Conservation (phyloP, 2,888 invertebrate genomes). For the Homarus gammarus region DNA sequence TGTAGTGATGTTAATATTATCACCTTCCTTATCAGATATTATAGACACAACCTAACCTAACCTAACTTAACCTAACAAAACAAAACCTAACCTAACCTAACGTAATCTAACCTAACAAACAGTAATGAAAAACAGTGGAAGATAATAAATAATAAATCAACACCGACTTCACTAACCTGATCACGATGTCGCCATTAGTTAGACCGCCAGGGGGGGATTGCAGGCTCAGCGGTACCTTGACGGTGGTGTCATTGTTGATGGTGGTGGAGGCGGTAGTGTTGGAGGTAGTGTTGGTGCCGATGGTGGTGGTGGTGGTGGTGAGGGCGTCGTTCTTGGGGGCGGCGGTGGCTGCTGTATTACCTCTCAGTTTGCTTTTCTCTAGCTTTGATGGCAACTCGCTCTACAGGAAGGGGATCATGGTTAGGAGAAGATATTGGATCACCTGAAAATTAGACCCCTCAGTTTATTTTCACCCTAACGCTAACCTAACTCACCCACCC, state of each 20-base stretch:
- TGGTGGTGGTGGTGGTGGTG: not conserved
- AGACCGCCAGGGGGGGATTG: not conserved
- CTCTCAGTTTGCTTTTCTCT: not conserved
- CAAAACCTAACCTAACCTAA: constrained; percentile 9
- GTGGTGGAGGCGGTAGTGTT: not conserved
- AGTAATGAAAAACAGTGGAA: not conserved
- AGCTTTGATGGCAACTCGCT: not conserved
- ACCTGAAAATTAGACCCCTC: no score
- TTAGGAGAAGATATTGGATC: no score
- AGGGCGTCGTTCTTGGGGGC: not conserved
- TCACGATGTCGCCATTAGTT: constrained; percentile 31
- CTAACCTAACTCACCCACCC: no score
- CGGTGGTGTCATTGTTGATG: not conserved
- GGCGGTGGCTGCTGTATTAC: not conserved
- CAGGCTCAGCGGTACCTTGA: not conserved
- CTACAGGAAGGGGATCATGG: not conserved
- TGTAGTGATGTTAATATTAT: no score
- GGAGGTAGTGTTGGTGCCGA: not conserved
- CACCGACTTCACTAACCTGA: constrained; percentile 1
- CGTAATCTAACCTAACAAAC: not conserved
- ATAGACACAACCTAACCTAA: no score
- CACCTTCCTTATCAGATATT: no score
- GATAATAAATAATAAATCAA: not conserved
- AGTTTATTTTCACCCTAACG: no score
- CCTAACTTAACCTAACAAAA: not conserved